Conservation (phyloP, 2,113 vertebrate species). For the Hiodon tergisus region DNA sequence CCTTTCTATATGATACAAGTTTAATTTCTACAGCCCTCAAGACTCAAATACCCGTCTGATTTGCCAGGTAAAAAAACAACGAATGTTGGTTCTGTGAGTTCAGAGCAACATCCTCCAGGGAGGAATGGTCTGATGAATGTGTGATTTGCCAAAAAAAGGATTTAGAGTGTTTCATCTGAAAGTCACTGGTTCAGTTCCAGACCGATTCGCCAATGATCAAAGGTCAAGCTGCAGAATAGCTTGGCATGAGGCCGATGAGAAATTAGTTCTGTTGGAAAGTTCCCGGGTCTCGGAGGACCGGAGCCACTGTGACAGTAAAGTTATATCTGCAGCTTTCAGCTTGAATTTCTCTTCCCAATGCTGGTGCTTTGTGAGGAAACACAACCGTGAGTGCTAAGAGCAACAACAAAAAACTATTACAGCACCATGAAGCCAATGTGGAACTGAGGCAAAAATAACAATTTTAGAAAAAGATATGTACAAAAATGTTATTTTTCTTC, state of each 20-base stretch:
- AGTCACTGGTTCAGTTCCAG: constrained; percentile 67
- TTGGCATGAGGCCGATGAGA: constrained; percentile 61
- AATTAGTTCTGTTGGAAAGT: constrained; percentile 53
- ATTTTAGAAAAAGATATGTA: constrained; percentile 16
- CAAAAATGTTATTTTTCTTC: no score
- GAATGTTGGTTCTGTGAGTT: background rate
- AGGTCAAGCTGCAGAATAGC: constrained; percentile 59
- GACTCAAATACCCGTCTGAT: no score
- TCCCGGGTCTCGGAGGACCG: constrained; percentile 7
- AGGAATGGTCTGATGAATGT: background rate
- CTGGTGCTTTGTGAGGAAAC: background rate
- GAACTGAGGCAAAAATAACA: constrained; percentile 25
- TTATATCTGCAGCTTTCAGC: background rate
- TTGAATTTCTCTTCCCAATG: background rate
- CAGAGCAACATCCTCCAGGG: background rate
- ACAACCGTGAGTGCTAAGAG: background rate
- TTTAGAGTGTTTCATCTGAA: constrained; percentile 64
- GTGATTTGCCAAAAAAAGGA: constrained; percentile 37
- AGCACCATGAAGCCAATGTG: constrained; percentile 27
- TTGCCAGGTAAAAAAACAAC: background rate
- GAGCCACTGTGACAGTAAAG: constrained; percentile 2
- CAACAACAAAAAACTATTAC: no score
- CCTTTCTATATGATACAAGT: background rate
- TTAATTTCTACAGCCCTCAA: background rate
- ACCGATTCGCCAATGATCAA: constrained; percentile 67